phyloP scores from a whole-genome alignment of 2,888 invertebrate genomes.

The Horisme vitalbata region DNA sequence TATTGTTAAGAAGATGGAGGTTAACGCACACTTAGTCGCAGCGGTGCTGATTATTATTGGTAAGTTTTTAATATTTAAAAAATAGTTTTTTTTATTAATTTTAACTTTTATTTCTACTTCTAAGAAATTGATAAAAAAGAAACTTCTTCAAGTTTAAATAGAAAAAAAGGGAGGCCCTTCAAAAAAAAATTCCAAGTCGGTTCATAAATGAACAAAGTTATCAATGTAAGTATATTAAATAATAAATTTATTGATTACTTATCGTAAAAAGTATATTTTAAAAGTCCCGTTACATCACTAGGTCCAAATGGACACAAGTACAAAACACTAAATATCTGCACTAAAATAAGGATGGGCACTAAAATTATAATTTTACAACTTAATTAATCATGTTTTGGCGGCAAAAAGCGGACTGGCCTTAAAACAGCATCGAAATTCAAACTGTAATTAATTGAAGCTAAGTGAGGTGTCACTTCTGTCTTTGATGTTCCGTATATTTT shows the following conservation, averaged over 20 bases:
- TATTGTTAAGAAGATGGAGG: constrained; percentile 49
- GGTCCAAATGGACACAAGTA: no score
- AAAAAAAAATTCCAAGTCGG: no score
- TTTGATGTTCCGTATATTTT: constrained; percentile 2
- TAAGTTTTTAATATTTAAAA: constrained; percentile 50
- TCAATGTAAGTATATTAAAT: no score
- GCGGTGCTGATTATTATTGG: constrained; percentile 51
- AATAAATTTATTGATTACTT: no score
- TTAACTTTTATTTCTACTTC: no score
- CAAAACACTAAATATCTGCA: no score
- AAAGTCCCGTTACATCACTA: constrained; percentile 1
- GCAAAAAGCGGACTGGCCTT: constrained; percentile 14
- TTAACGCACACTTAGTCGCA: constrained; percentile 43
- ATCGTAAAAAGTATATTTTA: no score
- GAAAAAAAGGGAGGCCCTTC: no score
- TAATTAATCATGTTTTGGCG: constrained; percentile 22
- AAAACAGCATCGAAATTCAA: constrained; percentile 4
- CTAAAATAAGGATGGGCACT: constrained; percentile 12
- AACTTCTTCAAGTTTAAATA: no score
- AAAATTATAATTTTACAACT: constrained; percentile 23
- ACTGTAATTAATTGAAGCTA: constrained; percentile 12
- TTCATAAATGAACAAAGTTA: no score
- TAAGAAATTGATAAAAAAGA: no score
- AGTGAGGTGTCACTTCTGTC: background rate
- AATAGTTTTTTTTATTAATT: no score